These are phyloP conservation scores for Calypte anna DNA, from an alignment of 2,113 vertebrate genomes.

Conservation along the genomic window DNA sequence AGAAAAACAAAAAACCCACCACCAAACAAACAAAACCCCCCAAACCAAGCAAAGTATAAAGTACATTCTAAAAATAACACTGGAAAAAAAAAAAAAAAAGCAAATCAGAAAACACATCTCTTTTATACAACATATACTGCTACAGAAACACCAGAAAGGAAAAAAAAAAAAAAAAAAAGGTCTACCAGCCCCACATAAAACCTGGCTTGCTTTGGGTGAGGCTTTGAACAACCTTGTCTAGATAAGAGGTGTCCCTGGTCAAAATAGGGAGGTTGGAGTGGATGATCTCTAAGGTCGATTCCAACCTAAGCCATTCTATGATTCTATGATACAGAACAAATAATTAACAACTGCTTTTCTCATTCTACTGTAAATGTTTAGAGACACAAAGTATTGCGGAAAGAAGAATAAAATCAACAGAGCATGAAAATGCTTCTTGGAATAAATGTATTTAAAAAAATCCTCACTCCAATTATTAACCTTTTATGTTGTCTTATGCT, in stretches of 20 bases:
- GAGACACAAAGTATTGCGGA: not conserved
- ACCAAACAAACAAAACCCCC: too few relatives aligned
- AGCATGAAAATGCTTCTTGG: not conserved
- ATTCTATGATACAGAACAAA: not conserved
- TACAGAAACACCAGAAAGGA: not conserved
- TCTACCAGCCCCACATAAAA: not conserved
- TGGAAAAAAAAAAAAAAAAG: not conserved
- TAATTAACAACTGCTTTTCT: not conserved
- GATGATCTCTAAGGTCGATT: too few relatives aligned
- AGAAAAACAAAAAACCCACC: too few relatives aligned
- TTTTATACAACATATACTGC: not conserved
- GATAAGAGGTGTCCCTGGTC: too few relatives aligned
- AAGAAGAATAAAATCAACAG: not conserved
- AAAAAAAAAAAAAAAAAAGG: not conserved
- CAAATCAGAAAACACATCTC: not conserved
- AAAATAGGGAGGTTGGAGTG: too few relatives aligned
- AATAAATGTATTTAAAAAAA: not conserved
- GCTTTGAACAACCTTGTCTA: too few relatives aligned
- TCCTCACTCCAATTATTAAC: not conserved
- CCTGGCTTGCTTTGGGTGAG: not conserved
- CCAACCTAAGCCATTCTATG: too few relatives aligned
- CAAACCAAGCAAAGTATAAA: not conserved
- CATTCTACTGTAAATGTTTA: not conserved
- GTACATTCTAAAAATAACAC: rapidly evolving
- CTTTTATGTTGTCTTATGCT: not conserved